Conservation (phyloP, 2,113 vertebrate genomes). For the Esox niger region DNA sequence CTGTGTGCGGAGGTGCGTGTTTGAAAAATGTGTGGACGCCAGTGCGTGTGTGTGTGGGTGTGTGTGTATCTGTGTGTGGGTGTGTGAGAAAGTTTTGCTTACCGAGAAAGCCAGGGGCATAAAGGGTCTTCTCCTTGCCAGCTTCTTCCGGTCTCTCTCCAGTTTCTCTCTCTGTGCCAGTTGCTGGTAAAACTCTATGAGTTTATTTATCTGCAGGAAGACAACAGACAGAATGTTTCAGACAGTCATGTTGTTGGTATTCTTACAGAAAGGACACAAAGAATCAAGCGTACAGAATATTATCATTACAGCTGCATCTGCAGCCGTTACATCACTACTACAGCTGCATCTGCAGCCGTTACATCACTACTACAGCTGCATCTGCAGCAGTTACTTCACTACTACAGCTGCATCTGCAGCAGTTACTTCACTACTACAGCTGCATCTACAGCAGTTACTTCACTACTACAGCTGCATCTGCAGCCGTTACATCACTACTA, state of each 20-base stretch:
- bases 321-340: too few species aligned
- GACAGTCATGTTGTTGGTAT: neutral
- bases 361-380: too few species aligned
- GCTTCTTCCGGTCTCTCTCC: slow-evolving; percentile 93
- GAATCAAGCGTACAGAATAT: too few species aligned
- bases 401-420: too few species aligned
- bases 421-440: too few species aligned
- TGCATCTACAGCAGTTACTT: too few species aligned
- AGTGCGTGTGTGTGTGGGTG: neutral
- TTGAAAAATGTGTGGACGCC: slow-evolving; percentile 9
- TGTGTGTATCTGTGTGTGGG: neutral
- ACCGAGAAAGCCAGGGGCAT: slow-evolving; percentile 97
- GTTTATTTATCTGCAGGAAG: slow-evolving; percentile 86
- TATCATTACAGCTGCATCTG: too few species aligned
- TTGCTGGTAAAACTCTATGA: slow-evolving; percentile 98
- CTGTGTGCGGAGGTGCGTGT: neutral
- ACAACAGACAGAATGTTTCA: slow-evolving; percentile 12
- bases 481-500: too few species aligned
- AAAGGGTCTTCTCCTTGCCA: slow-evolving; percentile 89
- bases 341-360: too few species aligned
- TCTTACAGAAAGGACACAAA: too few species aligned
- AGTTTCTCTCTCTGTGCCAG: slow-evolving; percentile 96
- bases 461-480: too few species aligned
- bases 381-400: too few species aligned
- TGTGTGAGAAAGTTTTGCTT: slow-evolving; percentile 38